A percentile compares a stretch with the other conserved stretches of the same genome.
Evolutionary conservation across 2,888 invertebrate species (phyloP).

Genomic region (Augochlorella aurata): DNA sequence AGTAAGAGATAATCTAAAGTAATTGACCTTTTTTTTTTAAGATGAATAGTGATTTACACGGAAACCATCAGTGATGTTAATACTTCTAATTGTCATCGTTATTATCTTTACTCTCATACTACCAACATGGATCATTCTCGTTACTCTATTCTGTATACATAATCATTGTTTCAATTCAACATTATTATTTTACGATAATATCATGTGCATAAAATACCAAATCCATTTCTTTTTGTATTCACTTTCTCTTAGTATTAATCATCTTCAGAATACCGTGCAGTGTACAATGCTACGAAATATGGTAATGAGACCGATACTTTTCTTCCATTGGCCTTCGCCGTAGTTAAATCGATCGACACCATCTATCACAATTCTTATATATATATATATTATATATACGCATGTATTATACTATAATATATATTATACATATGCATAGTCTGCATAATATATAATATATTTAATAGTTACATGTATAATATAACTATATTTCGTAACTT

Average conservation of each 20-base stretch:
- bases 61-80: constrained; percentile 11
- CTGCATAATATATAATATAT: constrained; percentile 10
- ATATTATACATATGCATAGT: neutral
- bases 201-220: constrained; percentile 15
- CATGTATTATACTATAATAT: constrained; percentile 6
- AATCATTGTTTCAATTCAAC: constrained; percentile 11
- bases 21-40: neutral
- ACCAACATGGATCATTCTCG: constrained; percentile 1
- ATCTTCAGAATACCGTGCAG: constrained; percentile 30
- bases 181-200: constrained; percentile 11
- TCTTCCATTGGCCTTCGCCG: constrained; percentile 59
- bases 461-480: constrained; percentile 4
- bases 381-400: constrained; percentile 36
- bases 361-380: constrained; percentile 49
- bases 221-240: constrained; percentile 33
- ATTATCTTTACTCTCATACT: constrained; percentile 8
- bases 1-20: constrained; percentile 6
- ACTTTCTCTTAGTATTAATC: constrained; percentile 39
- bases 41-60: constrained; percentile 10
- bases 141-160: constrained; percentile 1
- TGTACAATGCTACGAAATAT: constrained; percentile 33
- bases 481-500: neutral
- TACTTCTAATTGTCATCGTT: constrained; percentile 28
- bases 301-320: constrained; percentile 18
- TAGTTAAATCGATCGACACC: constrained; percentile 43